Base-by-base conservation (phyloP, 2,797 vertebrate genomes). In the Cygnus olor region DNA sequence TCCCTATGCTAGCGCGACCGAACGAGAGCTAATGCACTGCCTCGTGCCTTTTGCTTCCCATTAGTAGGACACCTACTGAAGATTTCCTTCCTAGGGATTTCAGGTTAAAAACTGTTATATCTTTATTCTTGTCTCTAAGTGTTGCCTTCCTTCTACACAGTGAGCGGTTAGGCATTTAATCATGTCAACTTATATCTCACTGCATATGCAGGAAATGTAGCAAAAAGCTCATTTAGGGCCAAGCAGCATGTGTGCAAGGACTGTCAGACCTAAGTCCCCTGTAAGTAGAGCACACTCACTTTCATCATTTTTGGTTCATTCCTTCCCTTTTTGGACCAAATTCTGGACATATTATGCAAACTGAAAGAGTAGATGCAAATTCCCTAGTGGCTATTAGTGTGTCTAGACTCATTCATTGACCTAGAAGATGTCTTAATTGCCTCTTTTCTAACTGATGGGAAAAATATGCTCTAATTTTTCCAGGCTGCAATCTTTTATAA, bases 351-450 rank as follows among this genome's bases (percentile, higher is more conserved):
- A 68, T 91, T 89, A 92, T 89, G 79, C 89, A 78, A 5, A 22
- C 76, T 92, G 81, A 34, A 93, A 92, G 87, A 89, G 87, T 44
- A 88, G 76, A 89, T 85, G 63, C 13, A 77, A 87, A 94, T 90
- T 93, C 88, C 89, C 89, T 1, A 1, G 57, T 76, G 92, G 73
- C 90, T 96, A 89, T 96, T 95, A 96, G 73, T 6, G 66, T 72
- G 96, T 97, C 94, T 96, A 95, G 95, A 96, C 94, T 94, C 91
- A 84, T 93, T 94, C 96, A 96, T 44, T 97, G 96, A 94, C 91
- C 89, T 93, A 91, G 44, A 96, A 84, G 90, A 95, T 83, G 79
- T 53, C 85, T 93, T 96, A 95, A 96, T 95, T 97, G 92, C 79
- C 69, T 94, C 90, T 88, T 71, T 57, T 80, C 89, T 56, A 78